A percentile compares a stretch with the other conserved stretches of the same genome.
These are phyloP conservation scores for Crambe crambe DNA, from an alignment of 37 sponge, comb jelly and placozoan genomes.

Conservation along the genomic window DNA sequence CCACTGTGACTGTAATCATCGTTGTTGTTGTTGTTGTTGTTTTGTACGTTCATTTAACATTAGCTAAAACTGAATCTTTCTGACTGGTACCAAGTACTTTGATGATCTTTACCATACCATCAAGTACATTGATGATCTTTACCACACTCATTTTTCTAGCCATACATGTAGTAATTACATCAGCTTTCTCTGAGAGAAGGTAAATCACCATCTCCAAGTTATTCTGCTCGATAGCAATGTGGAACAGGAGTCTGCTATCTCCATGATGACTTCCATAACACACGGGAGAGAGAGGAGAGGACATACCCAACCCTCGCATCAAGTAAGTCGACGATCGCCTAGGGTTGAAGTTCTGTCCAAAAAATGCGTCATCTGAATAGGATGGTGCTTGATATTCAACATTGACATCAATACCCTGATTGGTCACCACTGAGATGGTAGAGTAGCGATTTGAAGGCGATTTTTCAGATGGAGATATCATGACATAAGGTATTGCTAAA, in stretches of 20 bases:
- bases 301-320: neutral
- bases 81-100: too few relatives aligned
- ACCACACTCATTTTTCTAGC: too few relatives aligned
- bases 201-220: slow-evolving; percentile 57
- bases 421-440: slow-evolving; percentile 6
- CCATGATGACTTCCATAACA: neutral
- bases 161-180: too few relatives aligned
- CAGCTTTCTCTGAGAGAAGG: slow-evolving; percentile 70
- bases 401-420: slow-evolving; percentile 49
- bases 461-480: neutral
- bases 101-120: too few relatives aligned
- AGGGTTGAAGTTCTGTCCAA: neutral
- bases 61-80: too few relatives aligned
- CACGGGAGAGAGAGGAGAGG: neutral
- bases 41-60: too few relatives aligned
- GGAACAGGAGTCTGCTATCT: slow-evolving; percentile 43
- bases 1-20: too few relatives aligned
- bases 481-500: neutral
- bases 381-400: slow-evolving; percentile 35
- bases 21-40: too few relatives aligned
- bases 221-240: slow-evolving; percentile 64
- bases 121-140: too few relatives aligned
- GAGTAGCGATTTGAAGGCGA: neutral
- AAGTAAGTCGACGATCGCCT: slow-evolving; percentile 4
- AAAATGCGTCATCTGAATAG: slow-evolving; percentile 23